These are phyloP conservation scores for Oreotrochilus melanogaster DNA, from an alignment of 2,113 vertebrate species.

Conservation along the genomic window DNA sequence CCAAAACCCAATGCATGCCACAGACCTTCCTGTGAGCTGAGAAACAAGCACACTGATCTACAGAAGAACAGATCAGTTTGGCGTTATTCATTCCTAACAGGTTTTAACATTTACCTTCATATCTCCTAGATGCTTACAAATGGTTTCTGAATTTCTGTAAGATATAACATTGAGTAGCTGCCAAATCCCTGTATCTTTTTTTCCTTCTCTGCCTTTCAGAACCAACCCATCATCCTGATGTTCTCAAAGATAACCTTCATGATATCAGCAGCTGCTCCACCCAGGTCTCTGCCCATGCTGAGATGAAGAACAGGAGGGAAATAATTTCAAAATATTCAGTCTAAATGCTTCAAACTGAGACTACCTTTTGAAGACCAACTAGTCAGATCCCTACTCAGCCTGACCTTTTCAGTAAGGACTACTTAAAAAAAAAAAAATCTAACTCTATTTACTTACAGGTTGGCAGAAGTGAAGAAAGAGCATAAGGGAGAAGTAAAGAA, in stretches of 20 bases:
- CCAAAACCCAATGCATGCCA: background rate
- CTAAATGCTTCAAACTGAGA: background rate
- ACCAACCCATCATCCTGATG: background rate
- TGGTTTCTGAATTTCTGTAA: background rate
- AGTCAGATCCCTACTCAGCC: background rate
- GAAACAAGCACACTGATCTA: background rate
- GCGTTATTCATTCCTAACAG: background rate
- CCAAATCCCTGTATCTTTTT: background rate
- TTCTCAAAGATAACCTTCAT: background rate
- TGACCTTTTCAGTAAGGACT: background rate
- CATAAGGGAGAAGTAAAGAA: background rate
- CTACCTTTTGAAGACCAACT: background rate
- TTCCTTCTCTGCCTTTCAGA: background rate
- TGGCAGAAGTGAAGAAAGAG: background rate
- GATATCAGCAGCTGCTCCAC: background rate
- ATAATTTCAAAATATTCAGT: background rate
- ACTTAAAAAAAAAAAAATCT: background rate
- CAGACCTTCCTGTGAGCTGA: background rate
- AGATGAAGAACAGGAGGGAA: background rate
- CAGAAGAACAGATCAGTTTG: background rate
- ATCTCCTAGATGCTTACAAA: background rate
- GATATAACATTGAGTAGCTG: background rate
- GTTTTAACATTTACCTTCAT: background rate
- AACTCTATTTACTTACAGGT: background rate
- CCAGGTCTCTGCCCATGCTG: background rate